Evolutionary conservation across 2,797 vertebrate genomes (phyloP).

Genomic region (Poecilia picta): DNA sequence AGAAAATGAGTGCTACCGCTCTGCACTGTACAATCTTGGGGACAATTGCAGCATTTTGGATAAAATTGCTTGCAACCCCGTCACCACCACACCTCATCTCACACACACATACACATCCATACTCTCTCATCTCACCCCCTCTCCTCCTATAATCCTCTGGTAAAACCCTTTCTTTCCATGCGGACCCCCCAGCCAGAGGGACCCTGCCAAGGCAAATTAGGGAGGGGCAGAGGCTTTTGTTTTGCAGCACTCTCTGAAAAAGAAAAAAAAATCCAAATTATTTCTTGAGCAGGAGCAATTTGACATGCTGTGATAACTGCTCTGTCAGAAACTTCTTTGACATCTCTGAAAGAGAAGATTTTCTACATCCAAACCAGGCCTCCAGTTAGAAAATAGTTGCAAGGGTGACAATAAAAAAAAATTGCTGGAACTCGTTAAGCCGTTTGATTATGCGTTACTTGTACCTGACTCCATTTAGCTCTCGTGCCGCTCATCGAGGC

Average conservation of each 20-base stretch:
- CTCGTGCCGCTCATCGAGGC: conserved; percentile 71
- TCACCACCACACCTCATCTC: conserved; percentile 50
- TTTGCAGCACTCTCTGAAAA: conserved; percentile 84
- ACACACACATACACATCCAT: conserved; percentile 54
- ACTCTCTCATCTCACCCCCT: conserved; percentile 62
- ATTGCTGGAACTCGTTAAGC: conserved; percentile 93
- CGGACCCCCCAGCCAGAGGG: conserved; percentile 84
- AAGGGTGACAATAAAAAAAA: conserved; percentile 25
- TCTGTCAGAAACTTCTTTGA: conserved; percentile 97
- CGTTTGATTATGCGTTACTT: conserved; percentile 94
- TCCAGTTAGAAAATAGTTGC: conserved; percentile 87
- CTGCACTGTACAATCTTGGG: conserved; percentile 82
- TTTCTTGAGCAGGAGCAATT: conserved; percentile 96
- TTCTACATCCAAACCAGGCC: conserved; percentile 85
- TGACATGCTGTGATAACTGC: conserved; percentile 99
- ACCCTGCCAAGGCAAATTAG: conserved; percentile 87
- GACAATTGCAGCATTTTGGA: conserved; percentile 87
- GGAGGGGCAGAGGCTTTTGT: conserved; percentile 88
- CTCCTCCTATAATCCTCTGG: conserved; percentile 80
- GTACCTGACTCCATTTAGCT: conserved; percentile 65
- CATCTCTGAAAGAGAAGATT: conserved; percentile 93
- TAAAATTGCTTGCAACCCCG: conserved; percentile 81
- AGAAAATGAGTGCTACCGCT: conserved; percentile 79
- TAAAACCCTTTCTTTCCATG: conserved; percentile 82
- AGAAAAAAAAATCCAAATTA: conserved; percentile 88